Base-by-base conservation (phyloP, 2,113 vertebrate species). In the Gobiocypris rarus region DNA sequence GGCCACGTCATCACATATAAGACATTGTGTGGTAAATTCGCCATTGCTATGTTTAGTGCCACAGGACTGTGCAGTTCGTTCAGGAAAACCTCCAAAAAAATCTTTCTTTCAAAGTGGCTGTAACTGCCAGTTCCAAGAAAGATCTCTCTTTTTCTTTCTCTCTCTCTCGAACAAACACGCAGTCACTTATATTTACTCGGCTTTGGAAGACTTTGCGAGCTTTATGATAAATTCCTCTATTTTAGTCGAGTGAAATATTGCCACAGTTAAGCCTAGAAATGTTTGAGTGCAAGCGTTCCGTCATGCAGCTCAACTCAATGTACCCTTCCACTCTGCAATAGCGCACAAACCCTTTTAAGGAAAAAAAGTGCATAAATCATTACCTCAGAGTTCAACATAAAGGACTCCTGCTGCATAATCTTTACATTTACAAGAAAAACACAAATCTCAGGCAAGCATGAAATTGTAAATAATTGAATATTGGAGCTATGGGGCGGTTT, bases 401-500 rank as follows among this genome's bases (percentile, higher is more conserved):
- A 54, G 84, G 84, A 87, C 87, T 93, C 89, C 92, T 89, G 89
- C 89, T 76, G 70, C 77, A 83, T 93, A 93, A 93, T 92, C 91
- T 88, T 87, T 89, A 90, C 89, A 92, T 92, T 91, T 91, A 93
- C 91, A 93, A 91, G 89, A 92, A 92, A 92, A 92, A 93, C 92
- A 91, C 87, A 87, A 88, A 91, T 91, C 90, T 91, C 86, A 88
- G 90, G 90, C 92, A 92, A 89, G 89, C 92, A 89, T 94, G 92
- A 92, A 93, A 94, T 93, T 93, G 92, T 93, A 92, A 93, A 92
- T 93, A 94, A 93, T 93, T 93, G 91, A 92, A 70, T 82, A 83
- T 87, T 41, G 19, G 88, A 85, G 90, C 89, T 90, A 84, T 88
- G 83, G 90, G 84, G 87, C 56, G 28, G 82, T 89, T 87, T 91